phyloP scores from a whole-genome alignment of 2,888 invertebrate genomes.

The Cephus nigrinus region DNA sequence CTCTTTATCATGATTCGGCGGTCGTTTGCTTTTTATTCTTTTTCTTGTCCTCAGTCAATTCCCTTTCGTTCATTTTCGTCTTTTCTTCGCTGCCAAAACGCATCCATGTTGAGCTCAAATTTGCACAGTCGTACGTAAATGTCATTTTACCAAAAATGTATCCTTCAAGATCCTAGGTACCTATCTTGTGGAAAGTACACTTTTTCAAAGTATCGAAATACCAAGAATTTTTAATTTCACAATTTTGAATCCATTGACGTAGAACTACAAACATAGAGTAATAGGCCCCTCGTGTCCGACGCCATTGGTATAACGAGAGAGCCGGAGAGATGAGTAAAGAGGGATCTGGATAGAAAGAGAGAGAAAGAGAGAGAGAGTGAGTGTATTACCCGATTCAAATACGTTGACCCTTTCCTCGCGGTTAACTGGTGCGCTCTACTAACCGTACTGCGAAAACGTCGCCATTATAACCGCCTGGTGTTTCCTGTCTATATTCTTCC shows the following conservation, averaged over 20 bases:
- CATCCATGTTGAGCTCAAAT: neutral
- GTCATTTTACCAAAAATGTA: neutral
- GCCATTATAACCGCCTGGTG: conserved; percentile 4
- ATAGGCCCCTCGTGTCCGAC: neutral
- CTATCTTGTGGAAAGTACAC: neutral
- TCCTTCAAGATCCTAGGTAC: neutral
- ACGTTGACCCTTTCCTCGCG: conserved; percentile 53
- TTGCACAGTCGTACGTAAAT: neutral
- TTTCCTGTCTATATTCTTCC: neutral
- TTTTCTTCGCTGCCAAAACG: neutral
- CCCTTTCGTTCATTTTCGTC: neutral
- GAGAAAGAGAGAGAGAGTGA: conserved; percentile 25
- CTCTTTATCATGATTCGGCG: neutral
- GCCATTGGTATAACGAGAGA: neutral
- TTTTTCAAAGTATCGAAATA: neutral
- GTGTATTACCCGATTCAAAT: conserved; percentile 46
- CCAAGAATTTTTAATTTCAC: neutral
- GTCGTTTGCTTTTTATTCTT: neutral
- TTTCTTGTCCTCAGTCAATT: neutral
- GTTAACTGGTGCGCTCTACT: conserved; percentile 53
- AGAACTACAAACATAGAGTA: neutral
- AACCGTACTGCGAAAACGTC: conserved; percentile 46
- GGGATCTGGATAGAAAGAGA: conserved; percentile 12
- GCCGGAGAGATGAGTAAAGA: neutral
- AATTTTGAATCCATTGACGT: neutral